Evolutionary conservation across 2,888 invertebrate species (phyloP).

Genomic region (Ectropis crepuscularia): DNA sequence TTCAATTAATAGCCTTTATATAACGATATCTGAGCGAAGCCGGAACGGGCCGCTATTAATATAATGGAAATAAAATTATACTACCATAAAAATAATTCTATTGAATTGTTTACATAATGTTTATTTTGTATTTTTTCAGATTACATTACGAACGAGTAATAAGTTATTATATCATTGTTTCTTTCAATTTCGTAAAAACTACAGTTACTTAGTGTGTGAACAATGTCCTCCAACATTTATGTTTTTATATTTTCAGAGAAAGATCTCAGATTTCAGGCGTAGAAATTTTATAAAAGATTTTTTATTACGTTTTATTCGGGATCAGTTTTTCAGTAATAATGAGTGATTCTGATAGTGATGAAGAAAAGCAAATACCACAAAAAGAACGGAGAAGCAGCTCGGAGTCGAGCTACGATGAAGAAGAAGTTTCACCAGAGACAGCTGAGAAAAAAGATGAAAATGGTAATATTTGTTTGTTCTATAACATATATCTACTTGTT

Average conservation of each 20-base stretch:
- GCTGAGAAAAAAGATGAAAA: constrained; percentile 30
- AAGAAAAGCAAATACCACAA: constrained; percentile 39
- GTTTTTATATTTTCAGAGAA: background rate
- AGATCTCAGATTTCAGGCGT: too few species aligned
- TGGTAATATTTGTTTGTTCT: constrained; percentile 31
- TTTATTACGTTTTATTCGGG: background rate
- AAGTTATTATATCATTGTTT: background rate
- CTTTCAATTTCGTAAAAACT: background rate
- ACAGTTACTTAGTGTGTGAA: too few species aligned
- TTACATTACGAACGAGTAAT: too few species aligned
- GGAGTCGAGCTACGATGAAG: constrained; percentile 64
- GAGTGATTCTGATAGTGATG: constrained; percentile 59
- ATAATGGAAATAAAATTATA: too few species aligned
- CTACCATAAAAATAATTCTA: too few species aligned
- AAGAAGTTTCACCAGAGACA: constrained; percentile 39
- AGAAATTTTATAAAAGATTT: too few species aligned
- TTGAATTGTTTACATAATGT: too few species aligned
- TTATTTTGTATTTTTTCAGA: too few species aligned
- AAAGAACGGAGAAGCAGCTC: constrained; percentile 50
- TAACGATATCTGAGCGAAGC: too few species aligned
- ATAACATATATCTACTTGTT: background rate
- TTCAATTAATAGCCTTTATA: too few species aligned
- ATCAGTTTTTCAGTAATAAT: constrained; percentile 32
- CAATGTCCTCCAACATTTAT: too few species aligned
- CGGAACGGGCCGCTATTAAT: too few species aligned